phyloP scores from a whole-genome alignment of 1,140 invertebrate genomes.

The Bombus soroeensis region DNA sequence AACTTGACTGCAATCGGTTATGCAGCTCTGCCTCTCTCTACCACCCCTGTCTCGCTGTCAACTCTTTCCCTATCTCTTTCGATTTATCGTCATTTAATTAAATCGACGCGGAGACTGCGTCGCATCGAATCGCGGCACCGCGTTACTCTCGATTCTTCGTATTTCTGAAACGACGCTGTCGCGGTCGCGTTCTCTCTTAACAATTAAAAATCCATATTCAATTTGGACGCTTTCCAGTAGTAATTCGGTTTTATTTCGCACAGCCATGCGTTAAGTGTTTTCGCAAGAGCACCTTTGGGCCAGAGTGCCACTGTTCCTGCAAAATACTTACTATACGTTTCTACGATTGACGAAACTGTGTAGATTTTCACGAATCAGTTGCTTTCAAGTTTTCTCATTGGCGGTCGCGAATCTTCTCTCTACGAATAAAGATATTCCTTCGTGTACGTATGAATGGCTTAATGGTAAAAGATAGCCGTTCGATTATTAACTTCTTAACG shows the following conservation, averaged over 20 bases:
- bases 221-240: conserved; percentile 58
- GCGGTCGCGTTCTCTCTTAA: conserved; percentile 33
- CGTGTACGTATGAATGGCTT: too few relatives aligned
- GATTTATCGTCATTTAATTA: conserved; percentile 56
- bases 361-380: too few relatives aligned
- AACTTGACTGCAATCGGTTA: conserved; percentile 37
- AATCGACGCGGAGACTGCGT: conserved; percentile 21
- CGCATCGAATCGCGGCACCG: neutral
- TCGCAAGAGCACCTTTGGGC: neutral
- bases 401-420: neutral
- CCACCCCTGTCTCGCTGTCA: neutral
- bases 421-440: neutral
- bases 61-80: conserved; percentile 19
- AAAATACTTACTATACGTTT: neutral
- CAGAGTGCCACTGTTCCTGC: neutral
- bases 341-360: neutral
- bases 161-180: conserved; percentile 37
- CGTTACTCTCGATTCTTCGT: conserved; percentile 16
- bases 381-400: too few relatives aligned
- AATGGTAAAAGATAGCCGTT: too few relatives aligned
- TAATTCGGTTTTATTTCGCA: conserved; percentile 55
- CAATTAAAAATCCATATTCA: conserved; percentile 70
- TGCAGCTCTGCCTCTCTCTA: neutral
- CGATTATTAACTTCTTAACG: neutral
- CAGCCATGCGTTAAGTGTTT: conserved; percentile 28